Evolutionary conservation across 30 jellyfish, hydroid and myxozoan species (phyloP), one percentile per base, ranked within the genome.

Genomic region (Kudoa iwatai): DNA sequence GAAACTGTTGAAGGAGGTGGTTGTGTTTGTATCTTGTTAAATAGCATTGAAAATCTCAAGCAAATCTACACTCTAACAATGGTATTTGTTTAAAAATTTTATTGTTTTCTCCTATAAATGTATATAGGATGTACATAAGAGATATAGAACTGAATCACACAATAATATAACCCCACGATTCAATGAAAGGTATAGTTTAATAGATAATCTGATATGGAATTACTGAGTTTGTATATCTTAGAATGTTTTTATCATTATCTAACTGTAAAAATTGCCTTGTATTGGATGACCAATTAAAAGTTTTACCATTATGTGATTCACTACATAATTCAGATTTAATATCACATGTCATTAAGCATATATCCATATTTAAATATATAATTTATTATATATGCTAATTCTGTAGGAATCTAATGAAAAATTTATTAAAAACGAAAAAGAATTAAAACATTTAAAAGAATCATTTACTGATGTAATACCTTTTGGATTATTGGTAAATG

Each of bases 1-100:
- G 94, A 74, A 48, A 74, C 94, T 25, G 74, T 74, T 18, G 94
- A 74, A 23, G 94, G 94, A 24, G 94, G 94, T 17, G 94, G 94
- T 3, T 44, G 49, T 16, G 79, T 74, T 18, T 74, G 94, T 58
- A 65, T 74, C 23, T 36, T 74, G 44, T 30, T 74, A 24, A 57
- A 62, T 21, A 74, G 65, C 21, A 51, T 74, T 83, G 34, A 51
- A 24, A 59, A 84, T 42, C 58, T 74, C 34, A 55, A 52, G 39
- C 62, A 54, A 35, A 66, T 74, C 10, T 74, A 74, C 48, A 74
- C 94, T 16, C 60, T 74, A 84, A 60, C 87, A 15, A 68, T 68
- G 90, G 90, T 58, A 52, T 16, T 48, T 15, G n/a, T n/a, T n/a
- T n/a, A n/a, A n/a, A n/a, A n/a, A n/a, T n/a, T n/a, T n/a, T n/a